A percentile compares a stretch with the other conserved stretches of the same genome.
phyloP scores from a whole-genome alignment of 2,797 vertebrate species.

The Neopelma chrysocephalum region DNA sequence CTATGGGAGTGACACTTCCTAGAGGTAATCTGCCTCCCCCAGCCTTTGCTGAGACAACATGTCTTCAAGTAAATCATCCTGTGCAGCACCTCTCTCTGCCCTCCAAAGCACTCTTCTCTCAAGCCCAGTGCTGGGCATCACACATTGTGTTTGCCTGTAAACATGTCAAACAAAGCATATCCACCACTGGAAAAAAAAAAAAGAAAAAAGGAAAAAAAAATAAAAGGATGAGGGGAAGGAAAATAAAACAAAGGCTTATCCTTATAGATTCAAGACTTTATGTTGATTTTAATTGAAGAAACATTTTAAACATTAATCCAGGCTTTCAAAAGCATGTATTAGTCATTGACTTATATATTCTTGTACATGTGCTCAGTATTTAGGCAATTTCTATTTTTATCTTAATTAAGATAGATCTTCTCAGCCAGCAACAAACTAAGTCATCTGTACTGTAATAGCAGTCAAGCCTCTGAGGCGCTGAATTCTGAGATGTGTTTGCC shows the following conservation, averaged over 20 bases:
- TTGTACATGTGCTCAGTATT: conserved; percentile 79
- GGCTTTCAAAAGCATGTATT: conserved; percentile 74
- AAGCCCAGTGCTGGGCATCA: background rate
- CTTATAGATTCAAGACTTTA: conserved; percentile 67
- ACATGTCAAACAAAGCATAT: background rate
- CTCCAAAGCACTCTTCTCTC: background rate
- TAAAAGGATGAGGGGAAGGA: rapidly evolving
- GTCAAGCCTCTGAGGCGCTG: conserved; percentile 30
- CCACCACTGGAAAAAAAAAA: background rate
- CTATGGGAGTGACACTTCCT: background rate
- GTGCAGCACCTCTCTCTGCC: background rate
- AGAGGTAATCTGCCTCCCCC: background rate
- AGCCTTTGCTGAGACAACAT: background rate
- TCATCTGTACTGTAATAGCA: conserved; percentile 65
- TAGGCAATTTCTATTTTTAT: conserved; percentile 80
- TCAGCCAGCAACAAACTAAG: conserved; percentile 69
- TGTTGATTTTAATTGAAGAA: conserved; percentile 73
- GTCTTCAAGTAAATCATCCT: background rate
- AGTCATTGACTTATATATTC: conserved; percentile 76
- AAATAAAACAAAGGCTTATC: conserved; percentile 42
- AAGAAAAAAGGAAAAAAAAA: background rate
- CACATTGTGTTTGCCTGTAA: background rate
- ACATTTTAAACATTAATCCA: conserved; percentile 71
- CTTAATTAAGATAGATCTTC: conserved; percentile 77
- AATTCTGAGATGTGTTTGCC: conserved; percentile 63